Percentiles rank a stretch among this genome's conserved stretches.
Conservation (phyloP, 53 echinoderm and acorn worm genomes). For the Mesocentrotus franciscanus region DNA sequence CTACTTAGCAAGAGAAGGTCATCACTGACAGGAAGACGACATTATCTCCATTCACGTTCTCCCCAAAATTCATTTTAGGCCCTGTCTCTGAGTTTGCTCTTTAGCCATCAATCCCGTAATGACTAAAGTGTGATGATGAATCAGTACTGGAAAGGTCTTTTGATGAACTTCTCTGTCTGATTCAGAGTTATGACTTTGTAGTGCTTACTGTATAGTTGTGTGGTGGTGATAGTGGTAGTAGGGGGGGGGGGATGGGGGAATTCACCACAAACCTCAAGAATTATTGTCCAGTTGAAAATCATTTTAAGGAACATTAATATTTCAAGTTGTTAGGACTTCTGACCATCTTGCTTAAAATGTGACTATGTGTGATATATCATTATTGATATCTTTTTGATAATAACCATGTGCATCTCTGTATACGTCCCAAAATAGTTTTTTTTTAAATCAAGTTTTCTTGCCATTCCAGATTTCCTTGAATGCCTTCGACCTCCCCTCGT, state of each 20-base stretch:
- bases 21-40: conserved; percentile 8
- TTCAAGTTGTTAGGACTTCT: no score
- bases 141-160: background rate
- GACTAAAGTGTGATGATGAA: background rate
- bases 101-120: background rate
- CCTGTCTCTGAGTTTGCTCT: background rate
- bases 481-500: background rate
- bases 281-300: background rate
- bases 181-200: background rate
- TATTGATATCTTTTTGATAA: background rate
- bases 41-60: conserved; percentile 36
- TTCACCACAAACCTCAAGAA: background rate
- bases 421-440: background rate
- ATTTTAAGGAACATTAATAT: no score
- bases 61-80: background rate
- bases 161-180: background rate
- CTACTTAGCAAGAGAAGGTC: conserved; percentile 6
- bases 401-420: background rate
- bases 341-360: background rate
- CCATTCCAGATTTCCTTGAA: background rate
- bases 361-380: background rate
- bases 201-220: background rate
- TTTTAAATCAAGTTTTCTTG: background rate
- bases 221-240: background rate
- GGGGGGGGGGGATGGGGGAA: background rate